Percentiles rank a stretch among this genome's conserved stretches.
These are phyloP conservation scores for Trichopria drosophilae DNA, from an alignment of 2,888 invertebrate species.

Conservation along the genomic window DNA sequence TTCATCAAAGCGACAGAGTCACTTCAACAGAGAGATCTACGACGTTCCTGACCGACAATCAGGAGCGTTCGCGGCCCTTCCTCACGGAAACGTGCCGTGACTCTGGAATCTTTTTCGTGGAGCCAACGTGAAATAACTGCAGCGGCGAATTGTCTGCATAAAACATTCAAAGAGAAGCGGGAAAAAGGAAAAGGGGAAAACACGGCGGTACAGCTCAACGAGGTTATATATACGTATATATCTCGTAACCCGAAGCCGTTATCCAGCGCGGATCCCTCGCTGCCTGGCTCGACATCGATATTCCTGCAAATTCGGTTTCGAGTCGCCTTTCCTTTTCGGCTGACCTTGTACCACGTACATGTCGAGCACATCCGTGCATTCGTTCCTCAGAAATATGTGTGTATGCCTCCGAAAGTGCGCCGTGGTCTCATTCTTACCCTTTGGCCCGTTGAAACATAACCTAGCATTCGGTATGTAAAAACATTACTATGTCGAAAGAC, in stretches of 20 bases:
- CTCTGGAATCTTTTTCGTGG: constrained; percentile 47
- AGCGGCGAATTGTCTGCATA: constrained; percentile 55
- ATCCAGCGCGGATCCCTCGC: constrained; percentile 37
- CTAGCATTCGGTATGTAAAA: no score
- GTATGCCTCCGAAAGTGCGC: no score
- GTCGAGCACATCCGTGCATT: no score
- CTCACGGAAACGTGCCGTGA: constrained; percentile 47
- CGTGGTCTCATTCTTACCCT: no score
- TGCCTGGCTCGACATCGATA: constrained; percentile 35
- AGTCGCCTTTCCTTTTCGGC: constrained; percentile 11
- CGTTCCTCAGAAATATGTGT: no score
- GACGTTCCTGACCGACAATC: constrained; percentile 46
- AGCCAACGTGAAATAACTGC: constrained; percentile 53
- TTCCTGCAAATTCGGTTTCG: constrained; percentile 33
- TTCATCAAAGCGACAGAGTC: constrained; percentile 21
- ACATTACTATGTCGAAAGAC: no score
- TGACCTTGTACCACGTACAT: constrained; percentile 25
- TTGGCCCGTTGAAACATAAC: no score
- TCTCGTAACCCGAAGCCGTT: constrained; percentile 46
- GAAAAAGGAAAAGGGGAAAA: constrained; percentile 27
- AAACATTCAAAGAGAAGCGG: constrained; percentile 49
- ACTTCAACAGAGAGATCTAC: constrained; percentile 24
- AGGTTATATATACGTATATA: constrained; percentile 40
- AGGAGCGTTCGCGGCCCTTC: constrained; percentile 35
- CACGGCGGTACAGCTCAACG: constrained; percentile 38